A percentile compares a stretch with the other conserved stretches of the same genome.
phyloP scores from a whole-genome alignment of 1,140 invertebrate species.

The Odontomachus brunneus region DNA sequence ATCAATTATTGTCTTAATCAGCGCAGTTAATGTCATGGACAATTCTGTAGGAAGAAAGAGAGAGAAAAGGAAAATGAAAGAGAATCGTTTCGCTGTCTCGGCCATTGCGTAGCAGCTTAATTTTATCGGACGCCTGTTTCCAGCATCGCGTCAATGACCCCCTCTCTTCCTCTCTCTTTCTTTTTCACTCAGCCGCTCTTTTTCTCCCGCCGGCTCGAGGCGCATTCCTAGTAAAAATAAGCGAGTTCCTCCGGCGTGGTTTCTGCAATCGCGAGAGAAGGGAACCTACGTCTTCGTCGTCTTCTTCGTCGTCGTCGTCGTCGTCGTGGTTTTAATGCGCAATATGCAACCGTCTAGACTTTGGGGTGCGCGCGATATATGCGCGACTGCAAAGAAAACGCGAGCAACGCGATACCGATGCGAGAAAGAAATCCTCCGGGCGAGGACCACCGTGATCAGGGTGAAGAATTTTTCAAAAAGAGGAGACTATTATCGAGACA shows the following conservation, averaged over 20 bases:
- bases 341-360: constrained; percentile 32
- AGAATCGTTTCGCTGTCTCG: constrained; percentile 13
- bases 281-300: background rate
- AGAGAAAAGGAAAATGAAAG: background rate
- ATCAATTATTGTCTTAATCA: constrained; percentile 6
- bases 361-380: constrained; percentile 8
- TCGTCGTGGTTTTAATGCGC: constrained; percentile 44
- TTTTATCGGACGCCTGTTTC: constrained; percentile 63
- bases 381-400: background rate
- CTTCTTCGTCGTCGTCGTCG: constrained; percentile 10
- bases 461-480: too few species aligned
- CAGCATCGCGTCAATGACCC: constrained; percentile 62
- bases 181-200: constrained; percentile 1
- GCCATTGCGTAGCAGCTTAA: constrained; percentile 54
- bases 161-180: background rate
- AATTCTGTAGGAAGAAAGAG: background rate
- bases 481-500: too few species aligned
- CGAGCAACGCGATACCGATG: constrained; percentile 24
- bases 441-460: background rate
- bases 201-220: constrained; percentile 35
- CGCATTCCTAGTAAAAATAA: constrained; percentile 73
- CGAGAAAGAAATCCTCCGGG: background rate
- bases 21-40: constrained; percentile 12
- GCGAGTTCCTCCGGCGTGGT: constrained; percentile 55
- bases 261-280: constrained; percentile 60